Base-by-base conservation (phyloP, 2,113 vertebrate genomes). In the Megaceryle torquata region DNA sequence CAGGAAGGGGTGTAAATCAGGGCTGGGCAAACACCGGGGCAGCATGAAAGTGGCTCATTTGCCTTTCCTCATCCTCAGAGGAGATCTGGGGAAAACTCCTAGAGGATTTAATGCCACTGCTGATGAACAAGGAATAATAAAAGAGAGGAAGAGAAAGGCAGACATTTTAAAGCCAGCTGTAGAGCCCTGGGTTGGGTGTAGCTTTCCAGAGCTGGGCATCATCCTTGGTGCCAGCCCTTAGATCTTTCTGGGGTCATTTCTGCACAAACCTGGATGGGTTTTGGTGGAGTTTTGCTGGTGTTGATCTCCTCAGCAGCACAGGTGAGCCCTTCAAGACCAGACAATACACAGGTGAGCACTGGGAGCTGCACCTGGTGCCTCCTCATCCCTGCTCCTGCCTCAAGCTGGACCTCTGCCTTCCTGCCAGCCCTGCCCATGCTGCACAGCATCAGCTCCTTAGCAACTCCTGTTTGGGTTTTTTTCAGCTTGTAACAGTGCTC, bases 271-370 rank as follows among this genome's bases (percentile, higher is more conserved):
- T 53, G 53, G 19, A 19, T 21, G 56, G 50, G 31, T 21, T 76
- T 54, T 48, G 82, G 33, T 18, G 0, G 3, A 75, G 2, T 20
- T n/a, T 57, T 74, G 72, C 43, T 68, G 80, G 13, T 48, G 72
- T 3, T 13, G 5, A 31, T 48, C 46, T 61, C 46, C 37, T 31
- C 2, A 2, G 13, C n/a, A 48, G 35, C 56, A 48, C 16, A 17
- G 50, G 48, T 1, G 6, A 43, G 68, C 19, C 53, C 31, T 43
- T 75, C 0, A 3, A 2, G 13, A 37, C 2, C 10, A 18, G 57
- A 26, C 10, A 13, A 43, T 10, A 25, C 0, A 1, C 2, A 9
- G 43, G 54, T 1, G 8, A 44, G 64, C 12, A 24, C 31, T 26
- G 65, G 28, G 50, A 35, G 39, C 61, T 65, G 67, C 35, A 33